phyloP scores from a whole-genome alignment of 1,140 invertebrate species.

The Drosophila suzukii region DNA sequence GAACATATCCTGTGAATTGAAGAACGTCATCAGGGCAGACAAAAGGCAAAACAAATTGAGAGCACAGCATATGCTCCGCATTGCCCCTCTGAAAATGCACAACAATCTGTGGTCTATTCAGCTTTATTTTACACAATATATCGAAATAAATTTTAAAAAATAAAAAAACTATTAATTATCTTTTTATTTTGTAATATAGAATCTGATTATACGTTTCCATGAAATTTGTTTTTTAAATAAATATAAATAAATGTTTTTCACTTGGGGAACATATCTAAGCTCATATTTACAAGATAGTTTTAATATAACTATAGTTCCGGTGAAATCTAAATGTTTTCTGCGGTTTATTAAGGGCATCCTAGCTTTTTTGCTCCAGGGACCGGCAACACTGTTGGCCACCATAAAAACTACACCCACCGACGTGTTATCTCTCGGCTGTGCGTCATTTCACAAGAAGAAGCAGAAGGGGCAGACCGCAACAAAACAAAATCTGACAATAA shows the following conservation, averaged over 20 bases:
- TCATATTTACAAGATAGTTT: too few species aligned
- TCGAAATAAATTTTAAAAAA: neutral
- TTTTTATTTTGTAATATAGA: too few species aligned
- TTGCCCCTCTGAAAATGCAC: neutral
- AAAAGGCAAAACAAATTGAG: constrained; percentile 80
- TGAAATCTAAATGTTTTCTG: neutral
- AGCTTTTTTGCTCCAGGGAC: neutral
- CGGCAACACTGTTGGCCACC: constrained; percentile 28
- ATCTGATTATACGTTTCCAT: too few species aligned
- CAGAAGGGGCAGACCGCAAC: constrained; percentile 42
- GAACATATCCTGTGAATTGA: constrained; percentile 80
- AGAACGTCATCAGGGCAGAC: constrained; percentile 62
- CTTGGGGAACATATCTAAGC: too few species aligned
- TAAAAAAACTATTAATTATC: neutral
- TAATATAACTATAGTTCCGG: neutral
- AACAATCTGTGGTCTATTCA: neutral
- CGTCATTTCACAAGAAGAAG: constrained; percentile 73
- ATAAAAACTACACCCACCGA: constrained; percentile 66
- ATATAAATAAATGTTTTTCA: too few species aligned
- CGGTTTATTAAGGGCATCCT: neutral
- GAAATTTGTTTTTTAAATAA: too few species aligned
- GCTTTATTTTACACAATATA: neutral
- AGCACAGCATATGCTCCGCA: constrained; percentile 32
- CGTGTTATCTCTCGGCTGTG: constrained; percentile 78
- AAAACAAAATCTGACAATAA: constrained; percentile 83